These are phyloP conservation scores for Pipistrellus pipistrellus DNA, from an alignment of 2,797 vertebrate genomes.

Conservation along the genomic window DNA sequence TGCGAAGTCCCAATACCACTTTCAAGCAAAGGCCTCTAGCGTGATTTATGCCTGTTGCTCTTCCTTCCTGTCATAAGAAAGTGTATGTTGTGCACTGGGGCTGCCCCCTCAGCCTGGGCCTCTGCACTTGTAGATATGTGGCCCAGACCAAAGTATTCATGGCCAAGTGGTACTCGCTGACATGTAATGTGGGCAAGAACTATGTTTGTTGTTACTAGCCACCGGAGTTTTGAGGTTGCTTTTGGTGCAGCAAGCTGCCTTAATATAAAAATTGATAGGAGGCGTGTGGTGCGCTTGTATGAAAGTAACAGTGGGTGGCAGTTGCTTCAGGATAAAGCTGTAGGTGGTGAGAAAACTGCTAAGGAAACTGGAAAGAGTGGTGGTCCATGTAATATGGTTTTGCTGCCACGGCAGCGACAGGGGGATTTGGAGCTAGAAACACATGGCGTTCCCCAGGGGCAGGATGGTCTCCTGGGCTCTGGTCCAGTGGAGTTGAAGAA, in stretches of 20 bases:
- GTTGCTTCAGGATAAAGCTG: constrained; percentile 7
- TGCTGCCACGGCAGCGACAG: not conserved
- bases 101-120: not conserved
- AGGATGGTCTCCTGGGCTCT: no score
- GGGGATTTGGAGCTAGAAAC: no score
- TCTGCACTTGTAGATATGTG: not conserved
- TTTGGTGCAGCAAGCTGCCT: not conserved
- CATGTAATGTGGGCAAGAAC: not conserved
- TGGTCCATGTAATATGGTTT: not conserved
- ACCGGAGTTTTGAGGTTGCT: not conserved
- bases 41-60: not conserved
- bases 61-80: not conserved
- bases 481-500: no score
- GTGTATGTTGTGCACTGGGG: fast-evolving
- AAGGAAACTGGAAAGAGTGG: not conserved
- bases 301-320: not conserved
- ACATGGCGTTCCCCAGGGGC: no score
- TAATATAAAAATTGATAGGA: constrained; percentile 10
- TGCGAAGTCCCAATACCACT: not conserved
- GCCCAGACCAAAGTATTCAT: not conserved
- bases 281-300: not conserved
- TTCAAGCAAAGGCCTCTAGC: not conserved
- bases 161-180: not conserved
- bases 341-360: not conserved
- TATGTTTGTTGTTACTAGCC: not conserved